Base-by-base conservation (phyloP, 2,888 invertebrate genomes). In the Ormyrus rosae region DNA sequence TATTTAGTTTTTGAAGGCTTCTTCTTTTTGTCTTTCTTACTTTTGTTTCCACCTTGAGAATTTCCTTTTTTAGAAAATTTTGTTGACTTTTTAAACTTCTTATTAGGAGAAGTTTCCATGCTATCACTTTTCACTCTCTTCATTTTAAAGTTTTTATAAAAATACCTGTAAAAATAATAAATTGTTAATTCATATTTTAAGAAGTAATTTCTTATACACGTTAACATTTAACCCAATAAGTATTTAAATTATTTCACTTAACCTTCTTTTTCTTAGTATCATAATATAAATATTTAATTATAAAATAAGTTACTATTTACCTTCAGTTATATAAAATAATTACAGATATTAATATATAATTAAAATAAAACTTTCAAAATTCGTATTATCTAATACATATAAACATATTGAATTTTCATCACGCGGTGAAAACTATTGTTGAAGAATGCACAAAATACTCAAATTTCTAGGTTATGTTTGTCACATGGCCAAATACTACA, bases 381-480 rank as follows among this genome's bases (percentile, higher is more conserved):
- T 19, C 19, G 19, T 19, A 19, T 19, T 19, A 19, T 19, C 19
- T 19, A 19, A 19, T 19, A 19, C 19, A 19, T 19, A 19, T 19
- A 19, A 19, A 19, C 19, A 19, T 19, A 19, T 19, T 19, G 19
- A 19, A 19, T 19, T 19, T 19, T 19, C 19, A 19, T 19, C 19
- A 19, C 19, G 19, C 19, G 19, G 19, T 19, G 19, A 19, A 19
- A 19, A 19, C 19, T 19, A 19, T 19, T 19, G 19, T 19, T 1
- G 19, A 19, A 19, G 19, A 11, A 74, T n/a, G n/a, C 45, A 56
- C 63, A 10, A 19, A 19, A 19, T 19, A 1, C 50, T 63, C 46
- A 34, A n/a, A 11, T 69, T 68, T 19, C 10, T 56, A 68, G 78
- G 78, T 78, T 78, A 78, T 63, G 60, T 73, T 19, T 51, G 53